Percentiles rank a stretch among this genome's conserved stretches.
phyloP scores from a whole-genome alignment of 2,113 vertebrate genomes.

The Rhagologus leucostigma region DNA sequence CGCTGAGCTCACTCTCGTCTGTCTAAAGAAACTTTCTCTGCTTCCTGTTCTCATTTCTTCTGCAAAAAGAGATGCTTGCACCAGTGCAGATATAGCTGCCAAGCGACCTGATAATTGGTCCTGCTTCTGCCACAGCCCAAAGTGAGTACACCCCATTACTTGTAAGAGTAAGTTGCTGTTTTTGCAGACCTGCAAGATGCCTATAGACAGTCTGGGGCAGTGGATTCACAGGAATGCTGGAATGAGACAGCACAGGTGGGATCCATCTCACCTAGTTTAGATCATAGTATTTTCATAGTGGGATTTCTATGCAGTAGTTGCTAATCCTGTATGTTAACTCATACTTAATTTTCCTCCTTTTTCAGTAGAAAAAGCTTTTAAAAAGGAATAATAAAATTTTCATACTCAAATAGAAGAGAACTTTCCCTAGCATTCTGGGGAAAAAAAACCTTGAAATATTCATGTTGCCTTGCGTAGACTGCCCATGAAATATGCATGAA shows the following conservation, averaged over 20 bases:
- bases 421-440: background rate
- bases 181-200: background rate
- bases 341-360: background rate
- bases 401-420: background rate
- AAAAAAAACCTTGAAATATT: background rate
- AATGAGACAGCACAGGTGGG: background rate
- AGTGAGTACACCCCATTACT: rapidly evolving
- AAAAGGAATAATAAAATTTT: background rate
- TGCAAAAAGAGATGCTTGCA: background rate
- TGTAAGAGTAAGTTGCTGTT: background rate
- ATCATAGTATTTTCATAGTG: background rate
- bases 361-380: background rate
- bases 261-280: background rate
- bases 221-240: background rate
- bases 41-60: background rate
- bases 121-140: background rate
- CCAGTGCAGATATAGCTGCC: background rate
- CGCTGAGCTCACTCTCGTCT: background rate
- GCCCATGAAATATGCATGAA: background rate
- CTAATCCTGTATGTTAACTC: background rate
- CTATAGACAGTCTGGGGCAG: background rate
- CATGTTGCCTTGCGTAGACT: background rate
- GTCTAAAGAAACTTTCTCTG: background rate
- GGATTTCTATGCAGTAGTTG: background rate
- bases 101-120: background rate